Conservation (phyloP, 2,888 invertebrate species). For the Stenoptilia bipunctidactyla region DNA sequence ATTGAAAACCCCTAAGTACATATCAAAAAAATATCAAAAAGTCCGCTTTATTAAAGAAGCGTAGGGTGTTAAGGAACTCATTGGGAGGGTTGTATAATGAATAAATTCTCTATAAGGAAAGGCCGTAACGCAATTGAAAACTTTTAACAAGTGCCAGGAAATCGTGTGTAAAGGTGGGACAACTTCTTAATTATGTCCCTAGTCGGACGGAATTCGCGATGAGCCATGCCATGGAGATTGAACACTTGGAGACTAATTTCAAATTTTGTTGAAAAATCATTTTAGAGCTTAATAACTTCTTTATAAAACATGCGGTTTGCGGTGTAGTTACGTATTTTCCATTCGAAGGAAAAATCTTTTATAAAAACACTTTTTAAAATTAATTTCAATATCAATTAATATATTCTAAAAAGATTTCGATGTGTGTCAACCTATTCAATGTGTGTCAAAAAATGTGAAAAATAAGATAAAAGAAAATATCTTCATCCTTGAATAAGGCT, state of each 20-base stretch:
- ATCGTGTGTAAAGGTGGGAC: constrained; percentile 64
- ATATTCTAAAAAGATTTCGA: too few species aligned
- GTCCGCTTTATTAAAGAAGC: constrained; percentile 59
- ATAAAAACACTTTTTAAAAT: too few species aligned
- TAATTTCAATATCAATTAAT: too few species aligned
- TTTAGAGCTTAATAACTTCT: too few species aligned
- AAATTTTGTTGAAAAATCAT: too few species aligned
- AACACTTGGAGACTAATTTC: too few species aligned
- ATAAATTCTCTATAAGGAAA: constrained; percentile 64
- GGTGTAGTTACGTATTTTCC: too few species aligned
- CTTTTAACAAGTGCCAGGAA: constrained; percentile 70
- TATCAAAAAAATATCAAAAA: constrained; percentile 56
- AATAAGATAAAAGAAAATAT: too few species aligned
- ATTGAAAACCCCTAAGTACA: constrained; percentile 55
- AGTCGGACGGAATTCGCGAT: constrained; percentile 54
- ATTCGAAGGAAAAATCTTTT: too few species aligned
- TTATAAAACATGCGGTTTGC: too few species aligned
- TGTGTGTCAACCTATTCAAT: too few species aligned
- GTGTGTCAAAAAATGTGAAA: too few species aligned
- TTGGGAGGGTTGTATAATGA: constrained; percentile 57
- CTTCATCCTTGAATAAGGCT: background rate
- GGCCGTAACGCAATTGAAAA: constrained; percentile 69
- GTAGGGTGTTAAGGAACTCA: constrained; percentile 22
- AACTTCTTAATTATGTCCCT: constrained; percentile 52
- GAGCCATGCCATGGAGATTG: constrained; percentile 58